These are phyloP conservation scores for Pempheris klunzingeri DNA, from an alignment of 2,797 vertebrate species.

Conservation along the genomic window DNA sequence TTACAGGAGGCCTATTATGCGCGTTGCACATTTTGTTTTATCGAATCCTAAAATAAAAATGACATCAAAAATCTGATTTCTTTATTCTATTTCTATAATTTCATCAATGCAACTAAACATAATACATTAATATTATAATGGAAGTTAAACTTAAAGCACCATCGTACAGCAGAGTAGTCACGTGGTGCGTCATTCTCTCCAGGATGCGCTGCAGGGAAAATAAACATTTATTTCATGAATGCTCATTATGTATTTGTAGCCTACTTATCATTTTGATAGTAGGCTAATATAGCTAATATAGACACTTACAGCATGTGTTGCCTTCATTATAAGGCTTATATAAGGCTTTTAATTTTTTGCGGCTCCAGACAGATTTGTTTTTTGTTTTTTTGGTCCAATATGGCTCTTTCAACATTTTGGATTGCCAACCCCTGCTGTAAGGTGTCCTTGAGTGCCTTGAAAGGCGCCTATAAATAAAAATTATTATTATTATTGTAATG, in stretches of 20 bases:
- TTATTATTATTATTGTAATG: too few species aligned
- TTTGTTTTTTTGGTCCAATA: too few species aligned
- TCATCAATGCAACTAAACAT: not conserved
- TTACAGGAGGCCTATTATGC: too few species aligned
- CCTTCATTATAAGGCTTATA: constrained; percentile 4
- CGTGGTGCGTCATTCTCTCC: not conserved
- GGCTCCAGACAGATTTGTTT: too few species aligned
- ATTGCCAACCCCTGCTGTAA: too few species aligned
- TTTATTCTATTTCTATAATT: not conserved
- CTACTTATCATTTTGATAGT: not conserved
- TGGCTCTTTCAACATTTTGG: too few species aligned
- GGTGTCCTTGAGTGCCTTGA: too few species aligned
- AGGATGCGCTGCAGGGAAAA: not conserved
- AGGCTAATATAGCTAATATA: constrained; percentile 1
- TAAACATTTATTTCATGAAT: not conserved
- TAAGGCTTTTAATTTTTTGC: too few species aligned
- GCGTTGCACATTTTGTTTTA: too few species aligned
- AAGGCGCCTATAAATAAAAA: too few species aligned
- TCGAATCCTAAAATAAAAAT: constrained; percentile 4
- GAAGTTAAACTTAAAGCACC: not conserved
- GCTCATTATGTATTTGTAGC: not conserved
- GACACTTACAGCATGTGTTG: not conserved
- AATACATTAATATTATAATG: not conserved
- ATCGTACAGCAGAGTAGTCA: not conserved
- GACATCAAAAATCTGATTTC: not conserved